Conservation (phyloP, 2,113 vertebrate genomes). For the Anarrhichthys ocellatus region DNA sequence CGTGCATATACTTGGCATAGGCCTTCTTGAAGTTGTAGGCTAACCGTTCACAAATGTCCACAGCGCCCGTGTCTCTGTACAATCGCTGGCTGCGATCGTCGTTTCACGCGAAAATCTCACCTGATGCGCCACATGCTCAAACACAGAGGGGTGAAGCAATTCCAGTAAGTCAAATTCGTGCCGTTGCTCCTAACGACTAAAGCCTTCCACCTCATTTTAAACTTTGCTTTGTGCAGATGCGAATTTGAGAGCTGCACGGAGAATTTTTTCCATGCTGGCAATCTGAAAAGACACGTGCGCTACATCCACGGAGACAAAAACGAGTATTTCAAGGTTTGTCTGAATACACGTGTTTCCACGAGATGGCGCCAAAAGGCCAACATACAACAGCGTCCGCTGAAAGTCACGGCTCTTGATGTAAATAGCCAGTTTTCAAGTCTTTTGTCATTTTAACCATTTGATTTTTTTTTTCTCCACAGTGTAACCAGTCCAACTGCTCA, state of each 20-base stretch:
- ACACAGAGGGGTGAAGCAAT: conserved; percentile 71
- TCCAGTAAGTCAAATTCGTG: conserved; percentile 62
- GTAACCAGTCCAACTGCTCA: conserved; percentile 70
- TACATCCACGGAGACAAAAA: conserved; percentile 70
- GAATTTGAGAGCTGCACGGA: conserved; percentile 55
- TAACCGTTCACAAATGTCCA: neutral
- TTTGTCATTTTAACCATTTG: neutral
- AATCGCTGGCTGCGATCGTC: conserved; percentile 66
- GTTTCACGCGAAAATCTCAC: conserved; percentile 75
- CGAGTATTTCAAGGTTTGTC: conserved; percentile 79
- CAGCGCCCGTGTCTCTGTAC: conserved; percentile 78
- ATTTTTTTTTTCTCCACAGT: conserved; percentile 59
- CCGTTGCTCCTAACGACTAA: accelerated
- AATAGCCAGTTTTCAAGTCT: neutral
- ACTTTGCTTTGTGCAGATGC: conserved; percentile 68
- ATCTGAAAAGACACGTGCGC: conserved; percentile 74
- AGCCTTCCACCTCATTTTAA: neutral
- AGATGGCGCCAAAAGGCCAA: conserved; percentile 45
- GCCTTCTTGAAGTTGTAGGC: neutral
- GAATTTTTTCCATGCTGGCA: conserved; percentile 55
- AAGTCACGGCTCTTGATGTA: neutral
- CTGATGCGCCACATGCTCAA: conserved; percentile 73
- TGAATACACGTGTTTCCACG: neutral
- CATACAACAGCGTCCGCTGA: neutral
- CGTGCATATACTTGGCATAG: too few species aligned